Conservation (phyloP, 1,140 invertebrate species). For the Marisa cornuarietis region DNA sequence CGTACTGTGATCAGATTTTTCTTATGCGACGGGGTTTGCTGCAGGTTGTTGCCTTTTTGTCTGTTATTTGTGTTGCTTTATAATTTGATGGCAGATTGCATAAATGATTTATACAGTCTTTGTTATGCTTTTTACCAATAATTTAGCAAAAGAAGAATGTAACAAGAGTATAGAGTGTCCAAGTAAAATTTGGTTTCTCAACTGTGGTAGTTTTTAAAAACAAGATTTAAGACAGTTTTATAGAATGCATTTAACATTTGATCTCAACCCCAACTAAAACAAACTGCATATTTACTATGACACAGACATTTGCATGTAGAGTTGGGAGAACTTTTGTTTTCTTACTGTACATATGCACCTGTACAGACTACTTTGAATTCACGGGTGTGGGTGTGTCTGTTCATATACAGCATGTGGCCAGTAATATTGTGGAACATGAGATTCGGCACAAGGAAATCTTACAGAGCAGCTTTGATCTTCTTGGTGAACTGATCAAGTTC, state of each 20-base stretch:
- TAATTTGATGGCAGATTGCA: background rate
- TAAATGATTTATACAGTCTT: too few species aligned
- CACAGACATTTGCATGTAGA: too few species aligned
- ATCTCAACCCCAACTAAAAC: too few species aligned
- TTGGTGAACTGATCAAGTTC: conserved; percentile 69
- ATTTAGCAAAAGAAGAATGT: too few species aligned
- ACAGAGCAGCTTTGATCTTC: conserved; percentile 69
- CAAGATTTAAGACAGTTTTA: too few species aligned
- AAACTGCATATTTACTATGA: too few species aligned
- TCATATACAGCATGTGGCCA: conserved; percentile 63
- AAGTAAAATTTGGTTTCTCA: too few species aligned
- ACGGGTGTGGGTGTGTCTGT: background rate
- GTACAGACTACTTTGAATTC: background rate
- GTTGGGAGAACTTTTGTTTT: background rate
- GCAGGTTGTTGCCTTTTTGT: conserved; percentile 44
- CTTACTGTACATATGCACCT: background rate
- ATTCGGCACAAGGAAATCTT: conserved; percentile 68
- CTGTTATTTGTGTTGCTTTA: background rate
- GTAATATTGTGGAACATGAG: conserved; percentile 64
- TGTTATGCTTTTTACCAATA: too few species aligned
- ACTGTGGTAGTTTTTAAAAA: too few species aligned
- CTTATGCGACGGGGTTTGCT: conserved; percentile 66
- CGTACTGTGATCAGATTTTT: conserved; percentile 68
- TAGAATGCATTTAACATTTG: too few species aligned
- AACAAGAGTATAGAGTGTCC: too few species aligned